Base-by-base conservation (phyloP, 1,140 invertebrate species). In the Episyrphus balteatus region DNA sequence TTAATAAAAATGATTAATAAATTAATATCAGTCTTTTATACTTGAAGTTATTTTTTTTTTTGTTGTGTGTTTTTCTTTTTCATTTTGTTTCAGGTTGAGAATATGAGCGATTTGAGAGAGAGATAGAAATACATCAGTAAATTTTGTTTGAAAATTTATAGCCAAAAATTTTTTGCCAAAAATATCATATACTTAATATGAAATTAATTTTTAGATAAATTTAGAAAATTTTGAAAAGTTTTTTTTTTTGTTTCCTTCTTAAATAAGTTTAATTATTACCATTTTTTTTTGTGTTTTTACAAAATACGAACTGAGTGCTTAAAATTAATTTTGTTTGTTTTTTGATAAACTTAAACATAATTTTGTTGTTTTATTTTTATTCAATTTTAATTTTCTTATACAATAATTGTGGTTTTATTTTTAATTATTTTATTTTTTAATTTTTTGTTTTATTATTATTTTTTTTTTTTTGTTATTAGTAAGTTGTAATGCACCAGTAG, bases 141-240 rank as follows among this genome's bases (percentile, higher is more conserved):
- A 26, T 26, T 46, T 10, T 42, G 12, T 36, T 47, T 47, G 21
- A 26, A 26, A 34, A 15, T 26, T 42, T 47, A 47, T 47, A 42
- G 39, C 39, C 39, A 47, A 42, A 47, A 47, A 42, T 41, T 14
- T 46, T 39, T 30, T 40, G 37, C 12, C 34, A n/a, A 46, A 46
- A 44, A 36, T 36, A 38, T 21, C 19, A 37, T 31, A 26, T 38
- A 37, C 17, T 42, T 26, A 26, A 26, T 26, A 26, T 26, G 21
- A 26, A 26, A 26, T 42, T 42, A 36, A 47, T 42, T 42, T 47
- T 47, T 41, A 18, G 31, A 17, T 26, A 43, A 48, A 33, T 43
- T 43, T 48, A 33, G 40, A 43, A 48, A 26, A 26, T 26, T 26
- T 26, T 26, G 21, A 26, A 26, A 26, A 26, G 21, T 5, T 26